A percentile compares a stretch with the other conserved stretches of the same genome.
Conservation (phyloP, 1,140 invertebrate genomes). For the Microplitis demolitor region DNA sequence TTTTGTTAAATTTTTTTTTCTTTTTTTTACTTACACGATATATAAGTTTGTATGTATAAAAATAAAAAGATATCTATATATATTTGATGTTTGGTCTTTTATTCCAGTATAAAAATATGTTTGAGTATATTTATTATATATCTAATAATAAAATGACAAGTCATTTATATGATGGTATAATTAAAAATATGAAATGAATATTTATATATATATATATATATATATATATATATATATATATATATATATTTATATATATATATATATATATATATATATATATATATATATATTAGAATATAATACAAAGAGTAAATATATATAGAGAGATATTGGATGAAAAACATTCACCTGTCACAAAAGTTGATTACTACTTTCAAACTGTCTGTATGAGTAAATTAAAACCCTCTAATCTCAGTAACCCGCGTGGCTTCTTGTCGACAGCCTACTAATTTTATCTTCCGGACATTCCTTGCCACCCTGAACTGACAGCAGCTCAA, state of each 20-base stretch:
- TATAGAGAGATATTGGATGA: neutral
- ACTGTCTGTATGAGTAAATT: neutral
- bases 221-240: neutral
- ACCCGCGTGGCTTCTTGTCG: slow-evolving; percentile 19
- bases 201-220: too few relatives aligned
- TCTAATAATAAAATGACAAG: too few relatives aligned
- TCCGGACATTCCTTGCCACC: slow-evolving; percentile 22
- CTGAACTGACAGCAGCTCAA: slow-evolving; percentile 28
- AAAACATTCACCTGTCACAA: neutral
- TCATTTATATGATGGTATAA: too few relatives aligned
- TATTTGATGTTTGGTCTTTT: too few relatives aligned
- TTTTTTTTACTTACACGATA: neutral
- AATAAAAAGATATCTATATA: too few relatives aligned
- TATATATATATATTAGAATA: neutral
- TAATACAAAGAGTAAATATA: neutral
- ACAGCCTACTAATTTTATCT: slow-evolving; percentile 28
- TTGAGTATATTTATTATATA: too few relatives aligned
- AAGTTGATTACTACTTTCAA: neutral
- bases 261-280: too few relatives aligned
- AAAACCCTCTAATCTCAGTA: slow-evolving; percentile 7
- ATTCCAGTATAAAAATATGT: too few relatives aligned
- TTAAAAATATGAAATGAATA: too few relatives aligned
- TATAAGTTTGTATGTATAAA: neutral
- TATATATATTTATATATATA: neutral
- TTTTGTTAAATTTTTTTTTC: neutral